Evolutionary conservation across 37 sponge, comb jelly and placozoan genomes (phyloP).

Genomic region (Ianthella basta): DNA sequence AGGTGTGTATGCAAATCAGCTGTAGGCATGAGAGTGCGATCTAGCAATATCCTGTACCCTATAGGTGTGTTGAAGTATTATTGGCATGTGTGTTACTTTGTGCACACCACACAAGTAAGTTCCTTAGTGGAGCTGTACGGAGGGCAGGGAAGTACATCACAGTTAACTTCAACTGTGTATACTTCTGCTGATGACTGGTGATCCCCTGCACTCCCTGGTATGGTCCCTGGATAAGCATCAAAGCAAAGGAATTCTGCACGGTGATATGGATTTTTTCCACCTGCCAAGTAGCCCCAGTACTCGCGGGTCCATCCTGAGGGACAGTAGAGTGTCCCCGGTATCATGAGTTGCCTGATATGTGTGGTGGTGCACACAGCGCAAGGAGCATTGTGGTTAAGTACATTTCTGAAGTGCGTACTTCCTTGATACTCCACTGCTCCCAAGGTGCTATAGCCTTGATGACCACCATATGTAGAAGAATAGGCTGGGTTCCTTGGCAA

Average conservation of each 20-base stretch:
- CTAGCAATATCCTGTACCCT: no score
- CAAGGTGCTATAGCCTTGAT: background rate
- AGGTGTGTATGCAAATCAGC: no score
- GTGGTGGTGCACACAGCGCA: slow-evolving; percentile 3
- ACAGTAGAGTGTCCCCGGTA: background rate
- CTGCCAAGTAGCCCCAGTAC: slow-evolving; percentile 13
- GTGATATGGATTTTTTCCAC: background rate
- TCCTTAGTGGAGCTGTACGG: slow-evolving; percentile 23
- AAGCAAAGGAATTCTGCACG: slow-evolving; percentile 1
- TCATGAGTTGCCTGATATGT: background rate
- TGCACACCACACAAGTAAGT: background rate
- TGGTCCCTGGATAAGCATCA: background rate
- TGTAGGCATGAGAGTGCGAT: no score
- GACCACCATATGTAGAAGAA: no score
- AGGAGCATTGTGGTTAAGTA: slow-evolving; percentile 12
- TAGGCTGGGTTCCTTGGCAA: slow-evolving; percentile 11
- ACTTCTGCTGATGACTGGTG: background rate
- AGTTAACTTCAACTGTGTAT: background rate
- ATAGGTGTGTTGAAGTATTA: no score
- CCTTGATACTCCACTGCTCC: slow-evolving; percentile 21
- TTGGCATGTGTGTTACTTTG: background rate
- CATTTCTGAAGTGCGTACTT: no score
- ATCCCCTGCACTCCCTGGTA: slow-evolving; percentile 1
- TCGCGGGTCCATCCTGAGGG: slow-evolving; percentile 1
- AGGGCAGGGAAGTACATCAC: slow-evolving; percentile 7